Percentiles rank a stretch among this genome's conserved stretches.
Evolutionary conservation across 1,140 invertebrate species (phyloP).

Genomic region (Muscidifurax raptorellus): DNA sequence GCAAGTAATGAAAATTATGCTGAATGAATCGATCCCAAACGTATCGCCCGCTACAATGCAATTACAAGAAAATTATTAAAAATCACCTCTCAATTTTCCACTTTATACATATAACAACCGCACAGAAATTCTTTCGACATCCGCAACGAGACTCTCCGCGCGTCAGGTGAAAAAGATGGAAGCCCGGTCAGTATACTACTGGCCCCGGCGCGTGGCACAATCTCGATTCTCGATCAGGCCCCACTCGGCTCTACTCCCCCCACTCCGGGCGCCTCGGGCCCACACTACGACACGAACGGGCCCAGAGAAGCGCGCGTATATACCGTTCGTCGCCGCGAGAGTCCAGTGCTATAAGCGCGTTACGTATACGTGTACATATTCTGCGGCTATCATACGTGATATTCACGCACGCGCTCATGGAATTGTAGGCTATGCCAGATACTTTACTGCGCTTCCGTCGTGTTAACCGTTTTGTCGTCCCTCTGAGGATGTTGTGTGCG

Average conservation of each 20-base stretch:
- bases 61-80: too few species aligned
- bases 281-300: too few species aligned
- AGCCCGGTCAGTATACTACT: not conserved
- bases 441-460: not conserved
- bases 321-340: slow-evolving; percentile 21
- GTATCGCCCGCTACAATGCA: too few species aligned
- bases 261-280: too few species aligned
- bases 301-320: not conserved
- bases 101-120: not conserved
- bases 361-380: too few species aligned
- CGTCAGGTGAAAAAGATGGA: not conserved
- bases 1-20: too few species aligned
- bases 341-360: not conserved
- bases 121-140: not conserved
- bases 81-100: too few species aligned
- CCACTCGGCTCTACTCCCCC: not conserved
- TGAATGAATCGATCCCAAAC: too few species aligned
- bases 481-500: not conserved
- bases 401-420: not conserved
- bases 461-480: not conserved
- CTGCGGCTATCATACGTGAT: not conserved
- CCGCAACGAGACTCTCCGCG: not conserved
- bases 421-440: not conserved
- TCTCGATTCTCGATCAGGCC: slow-evolving; percentile 7
- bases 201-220: not conserved